Conservation (phyloP, 2,113 vertebrate genomes). For the Neopipo cinnamomea region DNA sequence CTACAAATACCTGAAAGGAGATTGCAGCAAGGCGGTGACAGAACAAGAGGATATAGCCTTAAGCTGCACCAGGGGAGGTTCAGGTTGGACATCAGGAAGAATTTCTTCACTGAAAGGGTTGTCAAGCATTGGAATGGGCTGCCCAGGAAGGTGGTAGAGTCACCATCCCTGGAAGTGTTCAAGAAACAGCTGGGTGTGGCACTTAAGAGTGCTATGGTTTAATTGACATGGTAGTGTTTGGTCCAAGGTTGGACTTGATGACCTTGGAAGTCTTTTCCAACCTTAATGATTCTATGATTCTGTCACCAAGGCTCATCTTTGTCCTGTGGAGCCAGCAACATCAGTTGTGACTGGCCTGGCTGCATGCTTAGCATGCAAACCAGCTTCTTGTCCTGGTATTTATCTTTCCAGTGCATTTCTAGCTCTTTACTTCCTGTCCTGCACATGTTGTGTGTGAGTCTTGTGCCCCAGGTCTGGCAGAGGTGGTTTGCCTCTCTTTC, state of each 20-base stretch:
- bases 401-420: neutral
- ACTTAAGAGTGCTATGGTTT: neutral
- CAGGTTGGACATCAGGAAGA: neutral
- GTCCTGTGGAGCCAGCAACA: neutral
- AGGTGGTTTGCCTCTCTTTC: accelerated
- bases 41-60: neutral
- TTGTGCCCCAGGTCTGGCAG: neutral
- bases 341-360: neutral
- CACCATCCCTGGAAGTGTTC: neutral
- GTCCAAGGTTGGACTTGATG: neutral
- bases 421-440: neutral
- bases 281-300: neutral
- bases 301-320: neutral
- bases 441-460: neutral
- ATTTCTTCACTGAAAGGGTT: neutral
- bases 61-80: neutral
- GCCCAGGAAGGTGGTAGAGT: neutral
- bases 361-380: neutral
- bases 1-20: neutral
- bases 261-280: neutral
- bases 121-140: neutral
- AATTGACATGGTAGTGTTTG: neutral
- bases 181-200: neutral
- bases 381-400: neutral
- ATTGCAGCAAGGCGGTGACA: neutral